Base-by-base conservation (phyloP, 2,113 vertebrate genomes). In the Illadopsis cleaveri region DNA sequence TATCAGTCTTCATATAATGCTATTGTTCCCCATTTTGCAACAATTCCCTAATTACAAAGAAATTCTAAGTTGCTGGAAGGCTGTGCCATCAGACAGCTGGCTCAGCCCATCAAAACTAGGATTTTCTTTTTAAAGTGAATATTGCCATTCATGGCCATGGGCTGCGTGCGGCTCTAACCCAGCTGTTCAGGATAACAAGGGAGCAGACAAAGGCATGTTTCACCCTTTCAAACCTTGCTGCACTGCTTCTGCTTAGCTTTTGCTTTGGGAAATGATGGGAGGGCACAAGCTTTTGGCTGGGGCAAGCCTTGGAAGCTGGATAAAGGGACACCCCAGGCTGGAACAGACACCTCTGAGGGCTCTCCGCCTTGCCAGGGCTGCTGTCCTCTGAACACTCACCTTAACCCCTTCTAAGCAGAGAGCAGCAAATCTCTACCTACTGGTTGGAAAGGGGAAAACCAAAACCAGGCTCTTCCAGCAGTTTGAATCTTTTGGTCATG, bases 41-140 rank as follows among this genome's bases (percentile, higher is more conserved):
- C 1, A 3, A 89, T 86, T 60, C 6, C 6, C 61, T 76, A 61
- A 48, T 71, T 83, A 86, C 86, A 71, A 75, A 96, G 85, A 93
- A 94, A 92, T 57, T 68, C n/a, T 10, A 86, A 75, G 68, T 65
- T 92, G 64, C 65, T 81, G 82, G 60, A 78, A 94, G 83, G 58
- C 85, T 62, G 56, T 70, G 47, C 73, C 4, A 12, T 64, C 65
- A 64, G 89, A 25, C 87, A 96, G 93, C 85, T 96, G 93, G 83
- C 65, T 80, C 35, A 86, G 80, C 93, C 90, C 64, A 71, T 94
- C 94, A 86, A 80, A 90, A 68, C 10, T 4, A 68, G 82, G 64
- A 79, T 84, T 85, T 94, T 89, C 75, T 56, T 96, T 94, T 72
- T 88, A 28, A 91, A 96, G 85, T 82, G 50, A 93, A 86, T 90